Conservation (phyloP, 2,797 vertebrate species). For the Alcedo atthis region DNA sequence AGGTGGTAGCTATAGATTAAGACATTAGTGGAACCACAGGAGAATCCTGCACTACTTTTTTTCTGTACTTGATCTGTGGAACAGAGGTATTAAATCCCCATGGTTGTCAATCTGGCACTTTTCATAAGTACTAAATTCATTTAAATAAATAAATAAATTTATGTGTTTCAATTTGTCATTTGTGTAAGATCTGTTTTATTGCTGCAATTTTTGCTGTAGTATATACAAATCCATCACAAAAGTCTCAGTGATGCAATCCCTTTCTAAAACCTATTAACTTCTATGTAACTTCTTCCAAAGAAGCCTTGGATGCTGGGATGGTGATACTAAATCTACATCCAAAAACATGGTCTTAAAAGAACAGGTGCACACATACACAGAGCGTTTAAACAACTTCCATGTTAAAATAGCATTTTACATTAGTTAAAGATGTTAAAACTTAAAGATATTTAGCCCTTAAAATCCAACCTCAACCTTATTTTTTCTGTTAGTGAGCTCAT, state of each 20-base stretch:
- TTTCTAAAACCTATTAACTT: constrained; percentile 8
- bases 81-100: not conserved
- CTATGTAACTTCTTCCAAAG: constrained; percentile 3
- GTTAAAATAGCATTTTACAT: constrained; percentile 2
- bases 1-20: not conserved
- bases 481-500: constrained; percentile 5
- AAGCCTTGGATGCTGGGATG: constrained; percentile 5
- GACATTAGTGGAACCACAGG: not conserved
- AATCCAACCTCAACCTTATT: not conserved
- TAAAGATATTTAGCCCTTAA: not conserved
- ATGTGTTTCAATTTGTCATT: constrained; percentile 28
- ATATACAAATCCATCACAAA: constrained; percentile 57
- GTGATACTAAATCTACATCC: constrained; percentile 27
- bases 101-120: constrained; percentile 19
- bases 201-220: constrained; percentile 22
- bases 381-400: not conserved
- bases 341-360: constrained; percentile 29
- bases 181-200: constrained; percentile 44
- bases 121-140: constrained; percentile 19
- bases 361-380: not conserved
- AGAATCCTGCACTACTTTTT: not conserved
- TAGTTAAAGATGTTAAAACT: not conserved
- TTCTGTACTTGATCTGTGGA: not conserved
- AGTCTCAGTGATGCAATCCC: constrained; percentile 11
- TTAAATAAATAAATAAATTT: constrained; percentile 18